Evolutionary conservation across 2,113 vertebrate genomes (phyloP).

Genomic region (Gorsachius goisagi): DNA sequence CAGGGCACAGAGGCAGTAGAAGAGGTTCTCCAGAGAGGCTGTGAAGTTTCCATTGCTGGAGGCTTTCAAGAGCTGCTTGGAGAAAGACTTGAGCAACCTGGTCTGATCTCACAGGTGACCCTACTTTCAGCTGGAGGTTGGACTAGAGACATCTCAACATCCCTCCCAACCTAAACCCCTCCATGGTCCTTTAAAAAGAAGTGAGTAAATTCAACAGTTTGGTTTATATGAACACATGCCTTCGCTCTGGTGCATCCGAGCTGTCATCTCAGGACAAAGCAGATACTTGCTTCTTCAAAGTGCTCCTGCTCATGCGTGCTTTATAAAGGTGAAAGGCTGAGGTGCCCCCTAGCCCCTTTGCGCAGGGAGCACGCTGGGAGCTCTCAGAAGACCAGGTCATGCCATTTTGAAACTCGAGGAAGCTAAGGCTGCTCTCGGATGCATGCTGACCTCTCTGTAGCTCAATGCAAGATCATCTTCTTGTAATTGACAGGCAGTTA

Average conservation of each 20-base stretch:
- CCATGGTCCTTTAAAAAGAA: neutral
- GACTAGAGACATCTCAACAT: neutral
- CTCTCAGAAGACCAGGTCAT: neutral
- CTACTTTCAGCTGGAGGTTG: neutral
- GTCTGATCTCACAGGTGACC: neutral
- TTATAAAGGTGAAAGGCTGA: neutral
- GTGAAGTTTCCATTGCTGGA: neutral
- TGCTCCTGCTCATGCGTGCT: fast-evolving
- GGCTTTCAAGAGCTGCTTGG: neutral
- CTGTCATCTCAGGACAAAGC: neutral
- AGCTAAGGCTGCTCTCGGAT: neutral
- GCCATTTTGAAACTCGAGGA: neutral
- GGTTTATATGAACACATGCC: neutral
- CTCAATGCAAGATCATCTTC: neutral
- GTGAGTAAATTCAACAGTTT: neutral
- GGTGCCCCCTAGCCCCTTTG: fast-evolving
- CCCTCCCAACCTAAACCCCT: neutral
- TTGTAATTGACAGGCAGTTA: neutral
- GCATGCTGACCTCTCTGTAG: neutral
- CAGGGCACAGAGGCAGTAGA: neutral
- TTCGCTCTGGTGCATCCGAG: neutral
- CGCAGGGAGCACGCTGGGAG: neutral
- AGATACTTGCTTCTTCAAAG: neutral
- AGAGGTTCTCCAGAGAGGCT: neutral
- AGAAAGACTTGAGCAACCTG: neutral